Percentiles rank a stretch among this genome's conserved stretches.
Evolutionary conservation across 2,888 invertebrate genomes (phyloP).

Genomic region (Loripinus fragilis): DNA sequence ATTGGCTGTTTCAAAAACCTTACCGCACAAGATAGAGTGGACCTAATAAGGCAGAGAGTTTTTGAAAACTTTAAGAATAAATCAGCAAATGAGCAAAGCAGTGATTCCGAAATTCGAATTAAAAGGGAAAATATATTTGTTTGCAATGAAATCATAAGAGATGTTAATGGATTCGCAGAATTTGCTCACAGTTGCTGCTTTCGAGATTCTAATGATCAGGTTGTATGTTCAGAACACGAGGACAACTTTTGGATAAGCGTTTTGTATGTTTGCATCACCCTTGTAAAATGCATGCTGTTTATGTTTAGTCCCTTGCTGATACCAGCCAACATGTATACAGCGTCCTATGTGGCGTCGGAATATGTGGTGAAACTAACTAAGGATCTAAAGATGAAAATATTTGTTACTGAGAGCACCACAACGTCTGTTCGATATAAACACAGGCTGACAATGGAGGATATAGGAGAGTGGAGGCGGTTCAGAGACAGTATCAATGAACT

Average conservation of each 20-base stretch:
- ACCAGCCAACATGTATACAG: slow-evolving; percentile 76
- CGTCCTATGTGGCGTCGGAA: slow-evolving; percentile 76
- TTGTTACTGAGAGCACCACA: slow-evolving; percentile 71
- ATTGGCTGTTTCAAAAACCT: slow-evolving; percentile 75
- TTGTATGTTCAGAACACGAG: slow-evolving; percentile 69
- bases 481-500: slow-evolving; percentile 62
- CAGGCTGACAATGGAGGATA: slow-evolving; percentile 69
- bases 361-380: slow-evolving; percentile 78
- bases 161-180: slow-evolving; percentile 65
- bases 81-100: background rate
- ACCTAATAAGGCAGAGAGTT: slow-evolving; percentile 62
- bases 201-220: slow-evolving; percentile 56
- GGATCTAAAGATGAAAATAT: slow-evolving; percentile 73
- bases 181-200: slow-evolving; percentile 78
- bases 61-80: slow-evolving; percentile 63
- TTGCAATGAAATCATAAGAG: slow-evolving; percentile 76
- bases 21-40: slow-evolving; percentile 58
- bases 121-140: slow-evolving; percentile 60
- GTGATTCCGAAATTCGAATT: slow-evolving; percentile 28
- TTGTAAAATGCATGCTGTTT: slow-evolving; percentile 77
- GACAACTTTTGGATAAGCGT: slow-evolving; percentile 76
- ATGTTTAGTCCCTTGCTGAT: slow-evolving; percentile 78
- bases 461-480: slow-evolving; percentile 72
- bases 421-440: slow-evolving; percentile 69
- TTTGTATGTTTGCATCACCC: slow-evolving; percentile 73